Evolutionary conservation across 2,113 vertebrate genomes (phyloP).

Genomic region (Bucco capensis): DNA sequence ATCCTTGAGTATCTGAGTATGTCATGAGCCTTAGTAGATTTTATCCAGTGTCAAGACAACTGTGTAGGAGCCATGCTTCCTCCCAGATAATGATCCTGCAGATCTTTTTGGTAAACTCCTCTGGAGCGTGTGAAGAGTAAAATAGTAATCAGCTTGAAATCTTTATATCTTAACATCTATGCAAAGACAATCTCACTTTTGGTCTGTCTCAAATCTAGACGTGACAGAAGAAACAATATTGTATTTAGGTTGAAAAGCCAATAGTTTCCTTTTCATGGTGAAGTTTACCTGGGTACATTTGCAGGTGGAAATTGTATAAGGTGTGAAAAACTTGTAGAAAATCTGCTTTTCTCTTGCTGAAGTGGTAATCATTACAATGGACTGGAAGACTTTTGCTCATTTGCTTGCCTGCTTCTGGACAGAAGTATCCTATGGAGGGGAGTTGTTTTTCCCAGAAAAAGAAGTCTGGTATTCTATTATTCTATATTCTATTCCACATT

Average conservation of each 20-base stretch:
- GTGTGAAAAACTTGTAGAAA: not conserved
- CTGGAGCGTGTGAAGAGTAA: not conserved
- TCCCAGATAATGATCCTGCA: not conserved
- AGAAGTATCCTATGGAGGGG: not conserved
- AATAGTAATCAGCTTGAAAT: not conserved
- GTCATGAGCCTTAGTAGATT: not conserved
- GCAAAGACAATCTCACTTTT: not conserved
- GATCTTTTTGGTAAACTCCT: not conserved
- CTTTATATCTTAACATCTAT: not conserved
- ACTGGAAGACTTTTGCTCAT: not conserved
- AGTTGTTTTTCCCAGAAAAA: not conserved
- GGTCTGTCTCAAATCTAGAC: not conserved
- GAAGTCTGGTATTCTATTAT: not conserved
- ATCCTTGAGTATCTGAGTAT: not conserved
- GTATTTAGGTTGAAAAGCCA: not conserved
- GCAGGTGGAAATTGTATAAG: not conserved
- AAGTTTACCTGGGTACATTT: not conserved
- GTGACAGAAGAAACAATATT: not conserved
- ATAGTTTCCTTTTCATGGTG: not conserved
- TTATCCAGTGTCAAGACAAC: not conserved
- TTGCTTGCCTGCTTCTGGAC: not conserved
- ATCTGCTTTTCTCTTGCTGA: not conserved
- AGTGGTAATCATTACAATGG: not conserved
- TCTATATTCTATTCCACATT: too few relatives aligned
- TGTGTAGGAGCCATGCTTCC: not conserved